These are phyloP conservation scores for Saguinus midas DNA, from an alignment of 2,113 vertebrate species.

Conservation along the genomic window DNA sequence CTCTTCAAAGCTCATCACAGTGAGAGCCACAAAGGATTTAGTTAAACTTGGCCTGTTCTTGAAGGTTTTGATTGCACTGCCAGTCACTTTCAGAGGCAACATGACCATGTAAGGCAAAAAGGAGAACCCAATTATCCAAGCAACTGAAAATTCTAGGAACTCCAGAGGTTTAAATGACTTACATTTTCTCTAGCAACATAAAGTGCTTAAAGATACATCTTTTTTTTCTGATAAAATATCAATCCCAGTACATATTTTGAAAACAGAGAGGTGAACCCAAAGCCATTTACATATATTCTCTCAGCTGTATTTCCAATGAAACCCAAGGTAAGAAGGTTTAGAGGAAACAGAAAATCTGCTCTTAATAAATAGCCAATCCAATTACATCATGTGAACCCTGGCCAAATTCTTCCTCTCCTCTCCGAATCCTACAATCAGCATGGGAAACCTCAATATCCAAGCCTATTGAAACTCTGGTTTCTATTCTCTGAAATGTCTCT, in stretches of 20 bases:
- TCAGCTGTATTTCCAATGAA: not conserved
- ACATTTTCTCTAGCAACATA: not conserved
- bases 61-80: not conserved
- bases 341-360: constrained; percentile 17
- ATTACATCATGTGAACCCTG: not conserved
- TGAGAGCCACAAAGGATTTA: not conserved
- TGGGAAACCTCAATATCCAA: not conserved
- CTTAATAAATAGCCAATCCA: not conserved
- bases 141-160: not conserved
- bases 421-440: not conserved
- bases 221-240: not conserved
- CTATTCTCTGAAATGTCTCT: not conserved
- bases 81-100: constrained; percentile 25
- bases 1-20: not conserved
- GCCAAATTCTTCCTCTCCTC: not conserved
- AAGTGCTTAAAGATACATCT: not conserved
- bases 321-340: constrained; percentile 16
- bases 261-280: not conserved
- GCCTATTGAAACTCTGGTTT: not conserved
- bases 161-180: not conserved
- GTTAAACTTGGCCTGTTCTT: not conserved
- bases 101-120: not conserved
- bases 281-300: not conserved
- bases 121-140: not conserved
- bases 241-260: not conserved